These are phyloP conservation scores for Leucania comma DNA, from an alignment of 2,888 invertebrate species.

Conservation along the genomic window DNA sequence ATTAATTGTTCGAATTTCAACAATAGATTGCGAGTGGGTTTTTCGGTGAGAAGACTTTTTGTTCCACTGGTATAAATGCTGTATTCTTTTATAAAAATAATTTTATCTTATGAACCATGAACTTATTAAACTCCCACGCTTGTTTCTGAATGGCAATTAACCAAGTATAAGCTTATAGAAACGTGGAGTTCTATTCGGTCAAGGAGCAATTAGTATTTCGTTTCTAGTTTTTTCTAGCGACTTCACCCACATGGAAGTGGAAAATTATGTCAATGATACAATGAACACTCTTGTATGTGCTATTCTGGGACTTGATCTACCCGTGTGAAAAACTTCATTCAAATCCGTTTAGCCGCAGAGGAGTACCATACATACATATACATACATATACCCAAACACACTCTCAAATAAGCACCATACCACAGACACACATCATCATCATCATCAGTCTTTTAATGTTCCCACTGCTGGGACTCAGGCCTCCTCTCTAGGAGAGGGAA, in stretches of 20 bases:
- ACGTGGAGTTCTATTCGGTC: background rate
- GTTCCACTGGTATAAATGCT: background rate
- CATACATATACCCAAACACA: too few species aligned
- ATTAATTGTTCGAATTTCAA: constrained; percentile 39
- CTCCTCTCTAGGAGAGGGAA: too few species aligned
- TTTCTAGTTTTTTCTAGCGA: background rate
- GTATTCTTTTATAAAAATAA: background rate
- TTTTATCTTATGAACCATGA: background rate
- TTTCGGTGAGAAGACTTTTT: constrained; percentile 4
- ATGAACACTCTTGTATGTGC: too few species aligned
- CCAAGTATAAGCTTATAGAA: background rate
- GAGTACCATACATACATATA: background rate
- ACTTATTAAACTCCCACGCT: background rate
- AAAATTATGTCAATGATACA: too few species aligned
- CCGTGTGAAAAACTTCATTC: too few species aligned
- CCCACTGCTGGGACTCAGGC: too few species aligned
- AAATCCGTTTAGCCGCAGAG: too few species aligned
- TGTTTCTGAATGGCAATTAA: background rate
- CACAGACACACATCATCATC: too few species aligned
- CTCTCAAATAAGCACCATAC: too few species aligned
- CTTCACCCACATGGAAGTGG: too few species aligned
- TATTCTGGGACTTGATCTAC: too few species aligned
- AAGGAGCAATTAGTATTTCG: background rate
- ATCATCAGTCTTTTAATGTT: too few species aligned
- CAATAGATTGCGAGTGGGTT: constrained; percentile 31